These are phyloP conservation scores for Mycteria americana DNA, from an alignment of 2,797 vertebrate genomes.

Conservation along the genomic window DNA sequence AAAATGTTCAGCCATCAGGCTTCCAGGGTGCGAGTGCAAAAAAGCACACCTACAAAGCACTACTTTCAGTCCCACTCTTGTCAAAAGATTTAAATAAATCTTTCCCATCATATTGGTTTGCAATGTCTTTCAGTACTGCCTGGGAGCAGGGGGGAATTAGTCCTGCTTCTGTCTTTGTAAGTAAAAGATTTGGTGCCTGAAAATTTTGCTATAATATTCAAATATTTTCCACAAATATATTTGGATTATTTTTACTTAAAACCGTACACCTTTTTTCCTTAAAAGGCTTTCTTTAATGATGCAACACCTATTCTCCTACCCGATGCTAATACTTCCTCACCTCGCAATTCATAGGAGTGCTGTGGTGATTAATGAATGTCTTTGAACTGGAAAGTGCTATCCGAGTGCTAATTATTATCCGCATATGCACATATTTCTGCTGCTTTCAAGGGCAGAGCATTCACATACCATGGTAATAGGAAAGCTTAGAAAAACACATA, in stretches of 20 bases:
- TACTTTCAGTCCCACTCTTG: neutral
- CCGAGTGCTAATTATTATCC: conserved; percentile 17
- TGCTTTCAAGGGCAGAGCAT: neutral
- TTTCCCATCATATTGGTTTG: neutral
- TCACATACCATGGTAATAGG: neutral
- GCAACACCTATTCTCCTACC: neutral
- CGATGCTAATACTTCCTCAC: neutral
- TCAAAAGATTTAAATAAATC: neutral
- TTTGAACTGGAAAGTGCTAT: conserved; percentile 27
- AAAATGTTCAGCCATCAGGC: neutral
- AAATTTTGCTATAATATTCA: neutral
- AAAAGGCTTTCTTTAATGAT: neutral
- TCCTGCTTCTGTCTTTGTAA: neutral
- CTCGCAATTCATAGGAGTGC: neutral
- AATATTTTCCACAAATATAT: neutral
- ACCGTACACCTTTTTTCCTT: neutral
- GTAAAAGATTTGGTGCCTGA: neutral
- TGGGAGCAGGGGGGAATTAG: neutral
- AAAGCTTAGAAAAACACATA: neutral
- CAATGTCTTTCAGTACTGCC: neutral
- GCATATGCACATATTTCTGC: neutral
- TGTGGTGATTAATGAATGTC: conserved; percentile 18
- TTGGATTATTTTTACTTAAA: neutral
- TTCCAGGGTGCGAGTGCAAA: neutral
- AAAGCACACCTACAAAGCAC: neutral